Evolutionary conservation across 2,797 vertebrate species (phyloP).

Genomic region (Sebastes hubbsi): DNA sequence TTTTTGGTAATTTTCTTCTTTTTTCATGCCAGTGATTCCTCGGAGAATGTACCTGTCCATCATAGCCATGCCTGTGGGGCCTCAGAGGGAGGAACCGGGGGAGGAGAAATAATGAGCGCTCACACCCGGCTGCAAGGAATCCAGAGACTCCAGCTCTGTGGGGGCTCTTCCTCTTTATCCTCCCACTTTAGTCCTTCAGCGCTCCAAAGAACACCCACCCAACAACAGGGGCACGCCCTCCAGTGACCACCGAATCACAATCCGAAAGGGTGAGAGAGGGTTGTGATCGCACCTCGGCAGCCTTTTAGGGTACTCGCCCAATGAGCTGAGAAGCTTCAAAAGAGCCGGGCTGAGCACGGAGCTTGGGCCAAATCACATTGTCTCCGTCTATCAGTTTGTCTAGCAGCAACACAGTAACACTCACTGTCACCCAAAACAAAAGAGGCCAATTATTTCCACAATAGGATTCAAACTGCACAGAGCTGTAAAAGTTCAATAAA

Average conservation of each 20-base stretch:
- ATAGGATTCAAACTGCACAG: slow-evolving; percentile 31
- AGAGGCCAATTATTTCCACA: slow-evolving; percentile 62
- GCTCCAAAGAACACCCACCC: slow-evolving; percentile 24
- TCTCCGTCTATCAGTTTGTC: slow-evolving; percentile 37
- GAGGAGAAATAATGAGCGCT: slow-evolving; percentile 70
- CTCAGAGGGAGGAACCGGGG: slow-evolving; percentile 30
- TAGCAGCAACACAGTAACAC: background rate
- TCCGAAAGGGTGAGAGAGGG: background rate
- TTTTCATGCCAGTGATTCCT: slow-evolving; percentile 65
- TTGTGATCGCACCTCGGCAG: slow-evolving; percentile 31
- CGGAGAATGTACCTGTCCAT: slow-evolving; percentile 72
- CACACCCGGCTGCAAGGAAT: slow-evolving; percentile 50
- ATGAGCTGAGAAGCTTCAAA: slow-evolving; percentile 46
- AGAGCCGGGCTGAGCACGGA: slow-evolving; percentile 22
- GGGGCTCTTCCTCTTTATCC: slow-evolving; percentile 49
- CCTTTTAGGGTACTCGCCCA: slow-evolving; percentile 6
- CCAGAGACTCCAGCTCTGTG: slow-evolving; percentile 45
- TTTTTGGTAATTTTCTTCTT: slow-evolving; percentile 37
- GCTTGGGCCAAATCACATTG: slow-evolving; percentile 5
- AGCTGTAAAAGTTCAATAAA: slow-evolving; percentile 47
- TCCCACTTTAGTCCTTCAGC: slow-evolving; percentile 28
- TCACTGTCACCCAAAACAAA: slow-evolving; percentile 51
- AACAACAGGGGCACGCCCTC: slow-evolving; percentile 41
- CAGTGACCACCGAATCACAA: slow-evolving; percentile 29
- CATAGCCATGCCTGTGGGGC: slow-evolving; percentile 53